A percentile compares a stretch with the other conserved stretches of the same genome.
phyloP scores from a whole-genome alignment of 2,888 invertebrate genomes.

The Lochmaea capreae region DNA sequence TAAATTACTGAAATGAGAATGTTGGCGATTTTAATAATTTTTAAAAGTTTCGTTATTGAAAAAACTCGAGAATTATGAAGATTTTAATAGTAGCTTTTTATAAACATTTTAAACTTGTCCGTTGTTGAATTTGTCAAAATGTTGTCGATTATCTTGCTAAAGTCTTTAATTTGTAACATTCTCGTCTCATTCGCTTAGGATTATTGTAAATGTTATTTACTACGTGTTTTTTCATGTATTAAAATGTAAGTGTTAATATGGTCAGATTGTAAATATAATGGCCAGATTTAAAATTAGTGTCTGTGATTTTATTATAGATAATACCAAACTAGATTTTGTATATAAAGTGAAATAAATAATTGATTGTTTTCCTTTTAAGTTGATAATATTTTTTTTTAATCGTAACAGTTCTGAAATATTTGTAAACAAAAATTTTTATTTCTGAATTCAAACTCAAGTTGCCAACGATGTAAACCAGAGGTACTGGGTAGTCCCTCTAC shows the following conservation, averaged over 20 bases:
- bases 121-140: conserved; percentile 6
- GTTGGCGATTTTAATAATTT: background rate
- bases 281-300: conserved; percentile 63
- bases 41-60: no score
- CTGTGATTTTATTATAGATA: conserved; percentile 64
- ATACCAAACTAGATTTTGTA: conserved; percentile 60
- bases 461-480: no score
- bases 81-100: no score
- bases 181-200: conserved; percentile 21
- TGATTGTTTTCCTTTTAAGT: background rate
- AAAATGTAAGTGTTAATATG: conserved; percentile 30
- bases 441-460: no score
- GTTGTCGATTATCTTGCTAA: conserved; percentile 6
- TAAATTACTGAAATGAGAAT: conserved; percentile 10
- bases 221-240: conserved; percentile 30
- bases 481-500: no score
- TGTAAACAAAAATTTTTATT: no score
- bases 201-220: conserved; percentile 29
- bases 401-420: no score
- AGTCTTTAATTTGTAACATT: conserved; percentile 5
- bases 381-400: background rate
- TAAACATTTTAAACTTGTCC: background rate
- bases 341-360: conserved; percentile 47
- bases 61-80: no score
- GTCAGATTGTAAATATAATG: conserved; percentile 55